Evolutionary conservation across 2,113 vertebrate species (phyloP).

Genomic region (Phylloscopus trochilus): DNA sequence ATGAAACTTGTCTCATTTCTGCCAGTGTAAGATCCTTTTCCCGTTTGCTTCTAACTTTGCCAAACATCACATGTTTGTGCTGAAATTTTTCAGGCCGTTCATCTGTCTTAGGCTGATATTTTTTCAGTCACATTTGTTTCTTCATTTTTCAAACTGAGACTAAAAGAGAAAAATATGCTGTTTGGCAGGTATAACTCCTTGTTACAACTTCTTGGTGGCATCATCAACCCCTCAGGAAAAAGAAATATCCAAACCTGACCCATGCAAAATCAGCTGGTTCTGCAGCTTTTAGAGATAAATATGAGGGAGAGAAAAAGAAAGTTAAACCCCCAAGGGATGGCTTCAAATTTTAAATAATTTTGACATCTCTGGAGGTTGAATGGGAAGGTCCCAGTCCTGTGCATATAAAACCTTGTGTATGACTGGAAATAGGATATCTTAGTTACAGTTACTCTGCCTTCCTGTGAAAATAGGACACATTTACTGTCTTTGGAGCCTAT

Average conservation of each 20-base stretch:
- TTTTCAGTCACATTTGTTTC: background rate
- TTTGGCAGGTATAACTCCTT: background rate
- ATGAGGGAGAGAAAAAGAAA: background rate
- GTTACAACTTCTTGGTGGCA: background rate
- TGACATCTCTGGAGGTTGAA: background rate
- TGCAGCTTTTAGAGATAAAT: background rate
- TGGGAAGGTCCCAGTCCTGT: background rate
- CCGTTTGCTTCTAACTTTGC: conserved; percentile 23
- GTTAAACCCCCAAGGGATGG: background rate
- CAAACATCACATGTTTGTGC: background rate
- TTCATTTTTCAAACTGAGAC: background rate
- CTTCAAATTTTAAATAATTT: background rate
- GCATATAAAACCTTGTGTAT: background rate
- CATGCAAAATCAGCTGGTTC: background rate
- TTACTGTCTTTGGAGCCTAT: background rate
- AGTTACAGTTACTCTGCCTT: background rate
- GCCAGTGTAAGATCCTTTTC: background rate
- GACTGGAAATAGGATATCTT: background rate
- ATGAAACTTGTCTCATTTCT: background rate
- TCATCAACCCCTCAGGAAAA: background rate
- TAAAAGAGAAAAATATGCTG: background rate
- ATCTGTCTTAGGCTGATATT: background rate
- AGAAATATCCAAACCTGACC: background rate
- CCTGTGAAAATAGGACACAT: background rate
- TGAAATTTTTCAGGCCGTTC: background rate